These are phyloP conservation scores for Patella caerulea DNA, from an alignment of 2,888 invertebrate genomes.

Conservation along the genomic window DNA sequence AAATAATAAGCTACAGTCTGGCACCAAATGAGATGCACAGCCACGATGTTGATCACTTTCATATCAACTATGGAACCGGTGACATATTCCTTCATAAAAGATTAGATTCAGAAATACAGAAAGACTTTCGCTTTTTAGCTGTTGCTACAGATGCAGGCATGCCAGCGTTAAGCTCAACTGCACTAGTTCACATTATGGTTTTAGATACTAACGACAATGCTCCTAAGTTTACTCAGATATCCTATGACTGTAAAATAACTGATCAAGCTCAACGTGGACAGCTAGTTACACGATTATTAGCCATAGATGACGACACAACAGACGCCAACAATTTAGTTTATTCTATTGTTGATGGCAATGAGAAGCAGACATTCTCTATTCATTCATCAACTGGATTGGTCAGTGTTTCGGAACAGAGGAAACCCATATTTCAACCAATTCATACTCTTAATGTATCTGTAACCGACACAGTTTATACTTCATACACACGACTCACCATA, in stretches of 20 bases:
- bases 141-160: constrained; percentile 87
- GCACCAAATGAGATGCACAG: constrained; percentile 65
- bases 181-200: constrained; percentile 85
- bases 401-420: constrained; percentile 82
- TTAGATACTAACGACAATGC: constrained; percentile 92
- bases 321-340: constrained; percentile 84
- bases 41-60: constrained; percentile 79
- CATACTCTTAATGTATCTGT: constrained; percentile 91
- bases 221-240: constrained; percentile 74
- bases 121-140: constrained; percentile 83
- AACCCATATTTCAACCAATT: constrained; percentile 79
- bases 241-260: constrained; percentile 84
- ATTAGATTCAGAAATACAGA: constrained; percentile 67
- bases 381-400: constrained; percentile 75
- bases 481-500: constrained; percentile 78
- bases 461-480: constrained; percentile 94
- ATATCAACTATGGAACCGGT: constrained; percentile 84
- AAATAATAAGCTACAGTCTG: constrained; percentile 81
- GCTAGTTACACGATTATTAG: constrained; percentile 83
- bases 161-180: constrained; percentile 85
- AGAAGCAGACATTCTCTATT: constrained; percentile 72
- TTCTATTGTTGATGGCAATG: constrained; percentile 87
- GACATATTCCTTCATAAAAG: constrained; percentile 73
- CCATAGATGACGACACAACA: constrained; percentile 87
- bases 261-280: constrained; percentile 87